Evolutionary conservation across 2,113 vertebrate genomes (phyloP).

Genomic region (Addax nasomaculatus): DNA sequence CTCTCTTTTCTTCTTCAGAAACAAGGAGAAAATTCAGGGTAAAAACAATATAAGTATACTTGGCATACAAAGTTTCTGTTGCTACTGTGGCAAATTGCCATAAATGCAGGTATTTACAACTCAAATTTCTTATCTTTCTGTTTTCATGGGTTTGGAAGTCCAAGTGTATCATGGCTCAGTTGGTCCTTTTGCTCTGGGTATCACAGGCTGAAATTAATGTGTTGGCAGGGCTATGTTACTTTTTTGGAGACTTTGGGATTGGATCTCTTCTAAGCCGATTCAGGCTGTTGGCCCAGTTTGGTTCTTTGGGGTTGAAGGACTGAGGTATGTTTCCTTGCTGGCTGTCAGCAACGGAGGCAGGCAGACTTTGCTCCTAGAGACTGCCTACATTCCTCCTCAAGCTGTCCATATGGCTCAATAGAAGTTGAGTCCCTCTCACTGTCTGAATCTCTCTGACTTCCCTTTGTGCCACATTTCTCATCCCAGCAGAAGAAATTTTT

Average conservation of each 20-base stretch:
- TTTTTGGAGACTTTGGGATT: background rate
- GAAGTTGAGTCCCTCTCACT: background rate
- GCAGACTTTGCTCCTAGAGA: background rate
- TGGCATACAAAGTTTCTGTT: background rate
- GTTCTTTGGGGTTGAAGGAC: background rate
- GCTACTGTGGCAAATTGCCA: background rate
- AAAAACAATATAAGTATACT: background rate
- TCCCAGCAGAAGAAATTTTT: background rate
- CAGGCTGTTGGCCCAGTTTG: background rate
- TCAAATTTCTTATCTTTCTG: background rate
- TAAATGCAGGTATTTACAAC: background rate
- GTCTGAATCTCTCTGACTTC: background rate
- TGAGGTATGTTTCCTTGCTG: background rate
- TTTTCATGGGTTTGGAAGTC: background rate
- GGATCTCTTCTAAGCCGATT: background rate
- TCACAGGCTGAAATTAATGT: background rate
- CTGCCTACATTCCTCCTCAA: background rate
- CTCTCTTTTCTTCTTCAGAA: background rate
- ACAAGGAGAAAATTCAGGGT: background rate
- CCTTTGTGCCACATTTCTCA: background rate
- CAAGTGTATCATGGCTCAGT: accelerated
- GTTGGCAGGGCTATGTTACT: background rate
- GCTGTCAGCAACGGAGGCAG: accelerated
- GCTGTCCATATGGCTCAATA: background rate
- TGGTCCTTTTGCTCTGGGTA: background rate